phyloP scores from a whole-genome alignment of 1,140 invertebrate genomes.

The Caenorhabditis latens region DNA sequence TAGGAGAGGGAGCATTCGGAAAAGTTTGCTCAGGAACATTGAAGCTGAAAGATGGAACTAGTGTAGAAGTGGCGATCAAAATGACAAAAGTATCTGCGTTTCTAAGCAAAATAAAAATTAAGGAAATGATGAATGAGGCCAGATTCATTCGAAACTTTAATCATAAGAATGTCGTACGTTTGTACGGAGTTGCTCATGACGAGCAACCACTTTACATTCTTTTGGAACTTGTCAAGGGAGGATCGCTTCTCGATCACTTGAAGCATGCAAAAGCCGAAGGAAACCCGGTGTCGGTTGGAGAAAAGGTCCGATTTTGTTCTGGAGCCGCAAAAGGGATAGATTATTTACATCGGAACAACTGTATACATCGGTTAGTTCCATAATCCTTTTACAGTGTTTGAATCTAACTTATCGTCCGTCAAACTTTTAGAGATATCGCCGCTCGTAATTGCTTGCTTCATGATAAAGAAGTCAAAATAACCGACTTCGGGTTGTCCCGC shows the following conservation, averaged over 20 bases:
- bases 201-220: constrained; percentile 63
- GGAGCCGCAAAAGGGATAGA: constrained; percentile 84
- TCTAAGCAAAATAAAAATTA: constrained; percentile 42
- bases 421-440: constrained; percentile 85
- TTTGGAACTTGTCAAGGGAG: constrained; percentile 64
- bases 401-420: neutral
- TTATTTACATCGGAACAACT: constrained; percentile 93
- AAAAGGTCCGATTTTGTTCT: constrained; percentile 67
- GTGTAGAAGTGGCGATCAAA: constrained; percentile 49
- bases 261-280: constrained; percentile 26
- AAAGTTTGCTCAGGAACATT: constrained; percentile 50
- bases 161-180: constrained; percentile 63
- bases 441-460: constrained; percentile 84
- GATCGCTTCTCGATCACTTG: constrained; percentile 54
- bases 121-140: constrained; percentile 64
- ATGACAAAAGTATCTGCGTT: constrained; percentile 37
- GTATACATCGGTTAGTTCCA: constrained; percentile 84
- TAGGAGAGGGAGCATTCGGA: constrained; percentile 58
- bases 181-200: constrained; percentile 67
- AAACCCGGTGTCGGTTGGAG: constrained; percentile 38
- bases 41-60: constrained; percentile 17
- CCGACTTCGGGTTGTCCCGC: constrained; percentile 63
- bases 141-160: constrained; percentile 57
- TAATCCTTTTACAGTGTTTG: neutral
- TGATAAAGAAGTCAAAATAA: constrained; percentile 55